Base-by-base conservation (phyloP, 2,888 invertebrate species). In the Loripinus fragilis region DNA sequence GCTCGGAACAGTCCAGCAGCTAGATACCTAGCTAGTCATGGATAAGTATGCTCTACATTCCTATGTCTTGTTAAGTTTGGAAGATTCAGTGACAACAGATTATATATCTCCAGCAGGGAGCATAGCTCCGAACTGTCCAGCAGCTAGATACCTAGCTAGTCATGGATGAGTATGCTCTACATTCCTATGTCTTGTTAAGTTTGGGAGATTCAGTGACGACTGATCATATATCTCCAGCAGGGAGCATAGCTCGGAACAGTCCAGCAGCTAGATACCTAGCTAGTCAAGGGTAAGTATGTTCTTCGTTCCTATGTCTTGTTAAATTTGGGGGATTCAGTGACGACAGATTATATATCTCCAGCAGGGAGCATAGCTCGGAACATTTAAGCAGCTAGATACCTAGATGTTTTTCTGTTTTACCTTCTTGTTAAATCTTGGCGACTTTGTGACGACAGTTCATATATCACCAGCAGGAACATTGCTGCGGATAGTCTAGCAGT, bases 51-150 rank as follows among this genome's bases (percentile, higher is more conserved):
- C 17, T 45, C n/a, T n/a, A n/a, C n/a, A n/a, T n/a, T n/a, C 98
- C 0, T 95, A 96, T 60, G 97, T 97, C 50, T 94, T 99, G 33
- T 95, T 99, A 0, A 96, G 97, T 90, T 95, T 99, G 28, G 92
- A 93, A 0, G 99, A 99, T 94, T 99, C 98, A 0, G 98, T 99
- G 10, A 99, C 99, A 41, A 99, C 99, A 0, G 99, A 99, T 94
- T 99, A 99, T 94, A 99, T 99, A 85, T 98, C 98, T 1, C 99
- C 99, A 0, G 99, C 99, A 28, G 99, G 99, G 5, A 98, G 98
- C 76, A 99, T 99, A 90, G 97, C 99, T 0, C 95, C 98, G 73
- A 98, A 97, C 93, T 98, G 98, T 71, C 97, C 99, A 0, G 99
- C 99, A 0, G 97, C 97, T 0, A 95, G 97, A 91, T 97, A 96